A percentile compares a stretch with the other conserved stretches of the same genome.
Evolutionary conservation across 2,888 invertebrate species (phyloP).

Genomic region (Pseudococcus jackbeardsleyi): DNA sequence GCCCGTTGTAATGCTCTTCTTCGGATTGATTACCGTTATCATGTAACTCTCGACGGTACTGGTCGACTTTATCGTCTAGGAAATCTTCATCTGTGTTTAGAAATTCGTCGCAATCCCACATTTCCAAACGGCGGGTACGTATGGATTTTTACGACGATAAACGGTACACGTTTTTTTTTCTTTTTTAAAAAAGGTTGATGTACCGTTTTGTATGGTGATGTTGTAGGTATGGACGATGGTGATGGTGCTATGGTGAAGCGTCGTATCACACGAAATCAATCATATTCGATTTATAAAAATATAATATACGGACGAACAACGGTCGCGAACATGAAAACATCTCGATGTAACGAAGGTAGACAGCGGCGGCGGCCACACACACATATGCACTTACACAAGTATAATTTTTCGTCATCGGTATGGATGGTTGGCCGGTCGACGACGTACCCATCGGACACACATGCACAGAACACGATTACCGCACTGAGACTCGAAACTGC

Average conservation of each 20-base stretch:
- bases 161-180: not conserved
- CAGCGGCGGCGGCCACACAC: conserved; percentile 16
- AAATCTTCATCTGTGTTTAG: conserved; percentile 56
- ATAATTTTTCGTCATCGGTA: conserved; percentile 14
- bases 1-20: conserved; percentile 47
- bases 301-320: not conserved
- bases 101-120: conserved; percentile 62
- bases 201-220: conserved; percentile 6
- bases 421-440: conserved; percentile 16
- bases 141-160: conserved; percentile 7
- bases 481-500: conserved; percentile 1
- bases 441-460: conserved; percentile 34
- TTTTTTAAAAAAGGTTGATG: not conserved
- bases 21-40: conserved; percentile 59
- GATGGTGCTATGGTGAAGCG: not conserved
- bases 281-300: not conserved
- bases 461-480: not conserved
- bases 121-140: not conserved
- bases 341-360: not conserved
- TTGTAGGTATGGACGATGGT: not conserved
- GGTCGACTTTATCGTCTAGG: conserved; percentile 55
- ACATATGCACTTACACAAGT: conserved; percentile 13
- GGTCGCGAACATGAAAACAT: conserved; percentile 8
- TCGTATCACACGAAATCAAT: not conserved
- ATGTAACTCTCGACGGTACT: conserved; percentile 25